These are phyloP conservation scores for Campylomormyrus tamandua DNA, from an alignment of 2,113 vertebrate genomes.

Conservation along the genomic window DNA sequence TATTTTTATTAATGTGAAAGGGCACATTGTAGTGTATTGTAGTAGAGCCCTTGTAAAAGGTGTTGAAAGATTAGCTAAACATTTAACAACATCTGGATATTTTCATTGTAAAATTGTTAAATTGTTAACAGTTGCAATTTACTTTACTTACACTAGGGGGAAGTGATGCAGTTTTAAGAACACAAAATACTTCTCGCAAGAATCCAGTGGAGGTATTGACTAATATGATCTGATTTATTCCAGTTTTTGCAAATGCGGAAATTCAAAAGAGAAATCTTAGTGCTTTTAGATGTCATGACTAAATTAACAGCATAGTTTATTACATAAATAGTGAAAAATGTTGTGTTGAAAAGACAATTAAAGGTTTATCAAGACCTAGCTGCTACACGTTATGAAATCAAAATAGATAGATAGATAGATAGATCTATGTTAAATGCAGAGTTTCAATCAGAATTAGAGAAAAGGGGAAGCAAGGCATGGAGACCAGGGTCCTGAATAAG, in stretches of 20 bases:
- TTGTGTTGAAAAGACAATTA: not conserved
- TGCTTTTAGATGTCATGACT: not conserved
- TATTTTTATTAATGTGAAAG: not conserved
- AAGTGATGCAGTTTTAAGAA: not conserved
- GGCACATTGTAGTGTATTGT: not conserved
- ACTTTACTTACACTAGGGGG: not conserved
- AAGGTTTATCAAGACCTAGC: not conserved
- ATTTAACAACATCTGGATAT: not conserved
- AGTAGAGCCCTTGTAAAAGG: not conserved
- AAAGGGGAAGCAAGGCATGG: no score
- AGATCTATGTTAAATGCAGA: no score
- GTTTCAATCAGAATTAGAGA: no score
- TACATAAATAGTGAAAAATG: not conserved
- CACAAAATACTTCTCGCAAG: not conserved
- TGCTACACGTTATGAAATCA: not conserved
- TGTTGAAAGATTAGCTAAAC: not conserved
- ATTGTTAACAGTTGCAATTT: not conserved
- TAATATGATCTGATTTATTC: not conserved
- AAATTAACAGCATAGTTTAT: not conserved
- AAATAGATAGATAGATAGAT: not conserved
- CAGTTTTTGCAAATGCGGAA: not conserved
- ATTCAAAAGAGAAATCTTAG: not conserved
- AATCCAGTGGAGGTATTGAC: not conserved
- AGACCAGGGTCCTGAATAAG: no score
- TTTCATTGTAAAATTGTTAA: not conserved